These are phyloP conservation scores for Gasterosteus nipponicus DNA, from an alignment of 2,113 vertebrate species.

Conservation along the genomic window DNA sequence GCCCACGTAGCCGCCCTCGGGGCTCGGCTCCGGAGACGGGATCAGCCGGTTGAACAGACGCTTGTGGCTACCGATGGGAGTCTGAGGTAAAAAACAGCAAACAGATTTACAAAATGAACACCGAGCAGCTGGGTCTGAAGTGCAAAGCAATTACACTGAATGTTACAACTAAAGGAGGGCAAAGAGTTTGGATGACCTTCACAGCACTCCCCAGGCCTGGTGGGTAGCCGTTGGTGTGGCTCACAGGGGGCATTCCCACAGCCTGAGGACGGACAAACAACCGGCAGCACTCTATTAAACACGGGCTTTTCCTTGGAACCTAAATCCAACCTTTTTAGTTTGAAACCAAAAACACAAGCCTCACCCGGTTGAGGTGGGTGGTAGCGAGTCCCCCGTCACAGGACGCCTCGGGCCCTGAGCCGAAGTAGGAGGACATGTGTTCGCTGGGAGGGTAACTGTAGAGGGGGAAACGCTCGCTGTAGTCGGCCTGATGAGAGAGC, in stretches of 20 bases:
- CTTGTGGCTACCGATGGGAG: conserved; percentile 89
- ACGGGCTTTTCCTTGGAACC: conserved; percentile 13
- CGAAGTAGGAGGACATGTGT: conserved; percentile 82
- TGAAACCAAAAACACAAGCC: conserved; percentile 20
- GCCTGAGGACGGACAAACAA: conserved; percentile 74
- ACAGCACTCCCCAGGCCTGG: conserved; percentile 79
- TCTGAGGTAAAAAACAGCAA: conserved; percentile 68
- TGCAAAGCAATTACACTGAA: too few relatives aligned
- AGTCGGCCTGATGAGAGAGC: conserved; percentile 68
- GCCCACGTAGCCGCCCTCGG: conserved; percentile 90
- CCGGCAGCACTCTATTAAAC: conserved; percentile 41
- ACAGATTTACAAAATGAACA: background rate
- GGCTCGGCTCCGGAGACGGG: conserved; percentile 92
- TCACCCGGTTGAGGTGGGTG: conserved; percentile 88
- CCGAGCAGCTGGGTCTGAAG: background rate
- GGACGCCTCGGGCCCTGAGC: conserved; percentile 81
- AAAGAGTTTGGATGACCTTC: conserved; percentile 79
- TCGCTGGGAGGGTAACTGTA: conserved; percentile 81
- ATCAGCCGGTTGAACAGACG: conserved; percentile 90
- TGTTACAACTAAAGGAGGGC: too few relatives aligned
- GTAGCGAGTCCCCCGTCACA: conserved; percentile 72
- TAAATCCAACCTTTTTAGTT: conserved; percentile 9
- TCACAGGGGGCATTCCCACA: conserved; percentile 85
- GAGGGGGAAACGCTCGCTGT: conserved; percentile 76
- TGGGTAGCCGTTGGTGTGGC: conserved; percentile 76